Base-by-base conservation (phyloP, 2,888 invertebrate genomes). In the Lagria hirta region DNA sequence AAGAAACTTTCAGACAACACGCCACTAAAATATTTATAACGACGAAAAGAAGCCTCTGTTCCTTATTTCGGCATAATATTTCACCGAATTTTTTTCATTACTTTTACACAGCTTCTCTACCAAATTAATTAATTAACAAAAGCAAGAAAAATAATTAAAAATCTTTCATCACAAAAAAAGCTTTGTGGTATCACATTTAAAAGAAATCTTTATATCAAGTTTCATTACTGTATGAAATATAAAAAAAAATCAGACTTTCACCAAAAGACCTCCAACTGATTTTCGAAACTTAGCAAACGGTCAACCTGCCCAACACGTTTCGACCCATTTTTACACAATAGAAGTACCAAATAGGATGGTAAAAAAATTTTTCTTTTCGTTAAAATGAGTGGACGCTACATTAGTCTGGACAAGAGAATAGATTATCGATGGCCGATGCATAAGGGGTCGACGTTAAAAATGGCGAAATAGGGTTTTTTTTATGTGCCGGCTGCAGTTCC, bases 391-490 rank as follows among this genome's bases (percentile, higher is more conserved):
- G 53, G 57, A 47, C 53, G 52, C 47, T 41, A 54, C 55, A 57
- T 58, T 55, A 57, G 51, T 51, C 54, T 52, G 57, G 55, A 62
- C 58, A 58, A 56, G 55, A 49, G 55, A 59, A 61, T 57, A 60
- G 58, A 60, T 61, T 59, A 63, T 61, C 57, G 54, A 57, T 57
- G 57, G 49, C 37, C 34, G 43, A 45, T 40, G 41, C 22, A 34
- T 30, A 47, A 50, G 51, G 54, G 53, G 50, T 52, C 54, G 49
- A 50, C 48, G 38, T 46, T 26, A 43, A 60, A 62, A 64, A 64
- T 64, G 62, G 64, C 63, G 62, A 62, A 52, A 54, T 57, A 54
- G 61, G 58, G 56, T 62, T 65, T 66, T n/a, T 65, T 65, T 66
- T 65, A 64, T 62, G 61, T 43, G 55, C 62, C 63, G 57, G 55